Evolutionary conservation across 2,113 vertebrate species (phyloP).

Genomic region (Semicossyphus pulcher): DNA sequence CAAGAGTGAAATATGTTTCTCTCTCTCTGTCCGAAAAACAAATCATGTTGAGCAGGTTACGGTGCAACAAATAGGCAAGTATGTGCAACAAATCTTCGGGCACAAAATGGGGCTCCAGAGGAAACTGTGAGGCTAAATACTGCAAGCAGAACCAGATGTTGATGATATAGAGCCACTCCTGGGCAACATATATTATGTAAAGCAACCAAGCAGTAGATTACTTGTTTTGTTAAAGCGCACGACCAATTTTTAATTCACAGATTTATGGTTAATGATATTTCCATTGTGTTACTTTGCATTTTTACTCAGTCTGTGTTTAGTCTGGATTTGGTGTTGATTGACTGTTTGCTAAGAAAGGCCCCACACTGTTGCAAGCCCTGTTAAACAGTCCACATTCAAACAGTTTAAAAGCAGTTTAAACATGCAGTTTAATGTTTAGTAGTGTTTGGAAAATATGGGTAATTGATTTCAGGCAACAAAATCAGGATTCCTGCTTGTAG

Average conservation of each 20-base stretch:
- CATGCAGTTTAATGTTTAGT: too few relatives aligned
- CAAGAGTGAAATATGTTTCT: conserved; percentile 32
- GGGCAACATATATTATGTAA: conserved; percentile 39
- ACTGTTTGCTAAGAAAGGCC: too few relatives aligned
- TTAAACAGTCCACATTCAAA: too few relatives aligned
- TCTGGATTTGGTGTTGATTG: too few relatives aligned
- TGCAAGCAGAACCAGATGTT: conserved; percentile 56
- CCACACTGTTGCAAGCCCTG: too few relatives aligned
- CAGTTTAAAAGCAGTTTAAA: too few relatives aligned
- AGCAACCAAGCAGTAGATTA: conserved; percentile 11
- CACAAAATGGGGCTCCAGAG: conserved; percentile 5
- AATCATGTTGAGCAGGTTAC: conserved; percentile 21
- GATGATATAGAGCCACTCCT: conserved; percentile 30
- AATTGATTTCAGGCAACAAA: too few relatives aligned
- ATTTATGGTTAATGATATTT: conserved; percentile 16
- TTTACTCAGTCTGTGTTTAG: neutral
- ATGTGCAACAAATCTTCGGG: conserved; percentile 30
- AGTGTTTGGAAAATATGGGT: too few relatives aligned
- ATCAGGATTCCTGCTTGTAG: too few relatives aligned
- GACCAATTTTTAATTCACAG: neutral
- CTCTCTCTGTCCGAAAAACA: conserved; percentile 22
- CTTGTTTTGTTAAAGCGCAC: conserved; percentile 21
- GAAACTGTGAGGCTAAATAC: conserved; percentile 15
- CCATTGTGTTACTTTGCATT: neutral
- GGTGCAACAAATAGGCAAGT: conserved; percentile 13